phyloP scores from a whole-genome alignment of 2,797 vertebrate genomes.

The Gymnoscopelus microlampas region DNA sequence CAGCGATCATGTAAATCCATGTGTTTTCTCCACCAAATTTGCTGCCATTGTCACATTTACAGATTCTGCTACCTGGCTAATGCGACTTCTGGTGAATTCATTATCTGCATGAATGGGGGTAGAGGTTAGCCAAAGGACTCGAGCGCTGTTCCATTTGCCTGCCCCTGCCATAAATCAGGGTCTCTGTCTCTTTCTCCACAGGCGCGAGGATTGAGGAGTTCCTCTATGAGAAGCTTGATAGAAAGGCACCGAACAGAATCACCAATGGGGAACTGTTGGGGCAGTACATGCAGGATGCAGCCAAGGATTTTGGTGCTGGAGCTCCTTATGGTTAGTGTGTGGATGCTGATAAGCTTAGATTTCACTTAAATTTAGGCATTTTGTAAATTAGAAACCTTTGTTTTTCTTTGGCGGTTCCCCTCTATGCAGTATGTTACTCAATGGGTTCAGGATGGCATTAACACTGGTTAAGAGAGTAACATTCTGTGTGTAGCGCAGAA shows the following conservation, averaged over 20 bases:
- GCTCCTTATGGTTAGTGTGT: conserved; percentile 88
- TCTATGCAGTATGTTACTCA: no score
- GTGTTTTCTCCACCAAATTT: no score
- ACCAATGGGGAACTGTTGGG: conserved; percentile 92
- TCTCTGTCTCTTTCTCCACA: conserved; percentile 40
- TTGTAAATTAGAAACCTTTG: no score
- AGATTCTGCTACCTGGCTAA: conserved; percentile 13
- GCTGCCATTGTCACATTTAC: not conserved
- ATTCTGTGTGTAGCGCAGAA: no score
- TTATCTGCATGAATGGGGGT: not conserved
- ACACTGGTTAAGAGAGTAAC: no score
- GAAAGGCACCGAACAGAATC: conserved; percentile 90
- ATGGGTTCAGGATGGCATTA: no score
- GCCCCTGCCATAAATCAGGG: conserved; percentile 3
- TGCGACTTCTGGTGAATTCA: not conserved
- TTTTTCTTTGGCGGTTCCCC: no score
- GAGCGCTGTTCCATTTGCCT: not conserved
- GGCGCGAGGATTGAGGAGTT: conserved; percentile 95
- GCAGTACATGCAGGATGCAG: conserved; percentile 93
- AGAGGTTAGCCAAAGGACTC: not conserved
- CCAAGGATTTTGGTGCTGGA: conserved; percentile 87
- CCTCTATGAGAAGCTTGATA: conserved; percentile 94
- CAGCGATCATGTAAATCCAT: no score
- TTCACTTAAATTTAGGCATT: no score
- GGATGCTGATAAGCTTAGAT: no score